Base-by-base conservation (phyloP, 2,113 vertebrate species). In the Myrmophylax atrothorax region DNA sequence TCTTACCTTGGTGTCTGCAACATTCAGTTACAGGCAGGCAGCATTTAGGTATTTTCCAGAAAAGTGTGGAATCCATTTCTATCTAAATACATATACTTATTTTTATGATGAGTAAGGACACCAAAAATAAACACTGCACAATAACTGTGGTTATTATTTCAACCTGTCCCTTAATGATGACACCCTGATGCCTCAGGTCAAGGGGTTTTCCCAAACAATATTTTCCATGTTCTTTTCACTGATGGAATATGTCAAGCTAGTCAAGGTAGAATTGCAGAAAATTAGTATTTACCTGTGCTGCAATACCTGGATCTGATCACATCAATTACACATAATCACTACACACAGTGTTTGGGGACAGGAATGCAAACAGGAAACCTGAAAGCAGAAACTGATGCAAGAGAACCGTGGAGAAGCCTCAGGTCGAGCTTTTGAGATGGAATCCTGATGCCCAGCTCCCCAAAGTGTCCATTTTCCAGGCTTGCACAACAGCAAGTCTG, bases 271-370 rank as follows among this genome's bases (percentile, higher is more conserved):
- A 93, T 78, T 93, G 83, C 60, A 92, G 76, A 84, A 94, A 81
- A 92, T 87, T 68, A 89, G 76, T 90, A 84, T 93, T 90, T 96
- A 90, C 60, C 56, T 62, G 56, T 52, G 58, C 55, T 93, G 49
- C 76, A 94, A 80, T 90, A 95, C 33, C 90, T 72, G 64, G 88
- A 86, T 90, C 52, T 0, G 13, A 90, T 91, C 5, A 0, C 60
- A 95, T 56, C 85, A 89, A 93, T 64, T 90, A 95, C 83, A 84
- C 49, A 68, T 90, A 94, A 94, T 93, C 76, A 72, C 79, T 47
- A 84, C 2, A 2, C 62, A 33, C 52, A 46, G 44, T 44, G 62
- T 89, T 53, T 68, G 60, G 86, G 79, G 90, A 93, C 44, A 62
- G 46, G 18, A 67, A 84, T 6, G 26, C 60, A 81, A 87, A 85